Conservation (phyloP, 2,113 vertebrate genomes). For the Chlamydotis undulata region DNA sequence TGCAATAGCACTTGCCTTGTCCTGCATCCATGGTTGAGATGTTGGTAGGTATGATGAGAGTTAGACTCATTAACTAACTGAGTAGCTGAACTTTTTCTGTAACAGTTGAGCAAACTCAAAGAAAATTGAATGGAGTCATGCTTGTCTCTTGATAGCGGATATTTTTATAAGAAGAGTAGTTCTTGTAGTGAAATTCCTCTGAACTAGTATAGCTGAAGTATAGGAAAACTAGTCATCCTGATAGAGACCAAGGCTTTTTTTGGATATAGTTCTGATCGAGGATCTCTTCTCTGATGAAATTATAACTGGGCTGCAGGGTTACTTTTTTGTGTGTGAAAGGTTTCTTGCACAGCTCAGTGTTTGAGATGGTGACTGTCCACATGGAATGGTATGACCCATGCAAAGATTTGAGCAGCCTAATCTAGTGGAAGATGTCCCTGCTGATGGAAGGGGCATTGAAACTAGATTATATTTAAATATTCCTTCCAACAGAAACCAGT, state of each 20-base stretch:
- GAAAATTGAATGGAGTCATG: conserved; percentile 1
- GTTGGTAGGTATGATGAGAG: conserved; percentile 38
- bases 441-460: background rate
- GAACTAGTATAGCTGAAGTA: background rate
- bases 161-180: background rate
- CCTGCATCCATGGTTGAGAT: conserved; percentile 1
- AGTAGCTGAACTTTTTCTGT: background rate
- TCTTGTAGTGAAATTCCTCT: background rate
- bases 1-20: conserved; percentile 13
- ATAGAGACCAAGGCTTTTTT: background rate
- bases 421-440: background rate
- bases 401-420: background rate
- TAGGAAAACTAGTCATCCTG: background rate
- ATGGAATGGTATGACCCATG: rapidly evolving
- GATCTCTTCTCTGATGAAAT: background rate
- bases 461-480: background rate
- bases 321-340: background rate
- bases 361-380: background rate
- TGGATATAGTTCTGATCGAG: background rate
- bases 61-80: conserved; percentile 35
- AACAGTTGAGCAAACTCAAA: conserved; percentile 12
- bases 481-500: background rate
- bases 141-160: background rate
- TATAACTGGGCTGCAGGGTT: background rate
- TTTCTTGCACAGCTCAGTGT: background rate